Evolutionary conservation across 2,797 vertebrate species (phyloP).

Genomic region (Coendou prehensilis): DNA sequence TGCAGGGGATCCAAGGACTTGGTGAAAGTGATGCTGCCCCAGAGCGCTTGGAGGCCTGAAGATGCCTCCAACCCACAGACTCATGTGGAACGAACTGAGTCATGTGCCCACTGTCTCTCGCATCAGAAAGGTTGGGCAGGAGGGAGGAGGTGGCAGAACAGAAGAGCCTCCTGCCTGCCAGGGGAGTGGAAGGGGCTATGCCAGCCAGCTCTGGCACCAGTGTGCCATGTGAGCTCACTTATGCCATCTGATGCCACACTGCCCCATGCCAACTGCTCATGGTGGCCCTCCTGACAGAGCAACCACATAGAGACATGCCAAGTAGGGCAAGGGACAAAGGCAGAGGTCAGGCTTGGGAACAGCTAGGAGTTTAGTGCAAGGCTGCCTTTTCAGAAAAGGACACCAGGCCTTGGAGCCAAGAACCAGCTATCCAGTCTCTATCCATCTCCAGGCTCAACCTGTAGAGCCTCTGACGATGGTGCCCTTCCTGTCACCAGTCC

Average conservation of each 20-base stretch:
- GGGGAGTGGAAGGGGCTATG: conserved; percentile 28
- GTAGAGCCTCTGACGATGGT: background rate
- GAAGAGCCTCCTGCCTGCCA: conserved; percentile 24
- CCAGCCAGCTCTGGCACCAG: conserved; percentile 48
- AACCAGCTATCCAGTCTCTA: background rate
- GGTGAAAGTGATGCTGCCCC: background rate
- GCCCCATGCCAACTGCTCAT: background rate
- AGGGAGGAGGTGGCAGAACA: background rate
- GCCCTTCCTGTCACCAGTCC: background rate
- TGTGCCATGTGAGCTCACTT: background rate
- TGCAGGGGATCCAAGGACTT: background rate
- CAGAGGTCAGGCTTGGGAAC: conserved; percentile 26
- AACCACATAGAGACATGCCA: conserved; percentile 47
- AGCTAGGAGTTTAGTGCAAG: background rate
- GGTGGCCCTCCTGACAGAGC: background rate
- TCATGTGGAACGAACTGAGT: conserved; percentile 11
- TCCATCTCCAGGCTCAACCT: background rate
- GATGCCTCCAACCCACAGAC: conserved; percentile 27
- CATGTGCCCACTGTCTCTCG: background rate
- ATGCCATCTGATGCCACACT: background rate
- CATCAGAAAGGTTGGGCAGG: background rate
- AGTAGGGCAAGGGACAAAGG: conserved; percentile 35
- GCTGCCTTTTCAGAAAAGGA: conserved; percentile 40
- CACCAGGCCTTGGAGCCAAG: background rate
- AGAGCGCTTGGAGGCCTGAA: background rate